Base-by-base conservation (phyloP, 53 echinoderm and acorn worm genomes). In the Mesocentrotus franciscanus region DNA sequence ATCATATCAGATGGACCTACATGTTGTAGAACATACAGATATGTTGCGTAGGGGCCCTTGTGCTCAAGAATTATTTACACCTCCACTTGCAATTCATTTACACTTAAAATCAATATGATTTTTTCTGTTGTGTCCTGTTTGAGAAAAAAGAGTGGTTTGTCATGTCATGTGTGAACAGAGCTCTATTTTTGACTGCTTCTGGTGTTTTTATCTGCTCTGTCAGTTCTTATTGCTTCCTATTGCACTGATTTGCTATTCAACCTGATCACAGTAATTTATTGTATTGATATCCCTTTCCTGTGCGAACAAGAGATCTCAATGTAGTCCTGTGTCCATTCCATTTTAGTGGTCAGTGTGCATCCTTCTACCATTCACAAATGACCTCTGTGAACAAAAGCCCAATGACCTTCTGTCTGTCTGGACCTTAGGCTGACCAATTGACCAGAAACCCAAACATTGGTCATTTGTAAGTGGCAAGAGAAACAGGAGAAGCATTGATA, bases 391-490 rank as follows among this genome's bases (percentile, higher is more conserved):
- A 87, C 58, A 87, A 84, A 84, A 87, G 87, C n/a, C 87, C 58
- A 59, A 16, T 87, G 87, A 87, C 87, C 87, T 87, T 59, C 87
- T 58, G 15, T 87, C 87, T 87, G 87, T 87, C 87, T 87, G 87
- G 87, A 56, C 87, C 9, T 0, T 39, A 24, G 56, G 56, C 81
- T 81, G 81, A 42, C 81, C 42, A 81, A 87, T 27, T 87, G 87
- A 87, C 87, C 87, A 87, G 87, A 87, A 87, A 87, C 87, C 85
- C 58, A 87, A 87, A 87, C 87, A 87, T 87, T 87, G 56, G 24
- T 29, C 87, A 87, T 58, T 87, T 87, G 87, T 84, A 90, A 90
- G 90, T 85, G 27, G 90, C 24, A 68, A 34, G 35, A 33, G 91
- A 91, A 91, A 91, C 68, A 66, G 12, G 13, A 87, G 87, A 87